Evolutionary conservation across 2,888 invertebrate species (phyloP).

Genomic region (Patella caerulea): DNA sequence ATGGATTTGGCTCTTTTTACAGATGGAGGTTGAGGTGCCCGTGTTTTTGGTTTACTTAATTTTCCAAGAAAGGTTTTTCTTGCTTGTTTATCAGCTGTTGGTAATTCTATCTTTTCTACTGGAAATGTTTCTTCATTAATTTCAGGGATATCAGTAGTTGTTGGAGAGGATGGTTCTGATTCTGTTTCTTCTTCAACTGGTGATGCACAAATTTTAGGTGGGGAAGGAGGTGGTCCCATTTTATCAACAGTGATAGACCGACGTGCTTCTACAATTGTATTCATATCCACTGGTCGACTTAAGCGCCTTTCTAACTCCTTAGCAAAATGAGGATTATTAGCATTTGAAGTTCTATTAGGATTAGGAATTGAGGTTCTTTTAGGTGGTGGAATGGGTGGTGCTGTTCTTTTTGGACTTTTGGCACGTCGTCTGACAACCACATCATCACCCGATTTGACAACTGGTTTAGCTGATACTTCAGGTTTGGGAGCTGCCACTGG

Average conservation of each 20-base stretch:
- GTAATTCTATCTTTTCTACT: conserved; percentile 61
- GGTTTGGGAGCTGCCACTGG: conserved; percentile 15
- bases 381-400: conserved; percentile 48
- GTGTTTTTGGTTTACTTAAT: conserved; percentile 51
- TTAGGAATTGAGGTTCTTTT: conserved; percentile 38
- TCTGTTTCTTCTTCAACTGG: conserved; percentile 29
- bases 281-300: conserved; percentile 31
- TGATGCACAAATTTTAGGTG: conserved; percentile 32
- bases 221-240: conserved; percentile 30
- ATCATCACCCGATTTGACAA: conserved; percentile 31
- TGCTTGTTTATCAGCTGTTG: conserved; percentile 50
- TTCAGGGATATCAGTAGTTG: conserved; percentile 15
- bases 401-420: conserved; percentile 58
- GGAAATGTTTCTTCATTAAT: conserved; percentile 14
- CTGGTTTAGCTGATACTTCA: conserved; percentile 4
- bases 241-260: conserved; percentile 43
- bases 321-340: conserved; percentile 47
- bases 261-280: conserved; percentile 26
- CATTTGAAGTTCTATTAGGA: conserved; percentile 35
- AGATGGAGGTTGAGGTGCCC: conserved; percentile 50
- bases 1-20: conserved; percentile 63
- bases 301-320: conserved; percentile 58
- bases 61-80: conserved; percentile 62
- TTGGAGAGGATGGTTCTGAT: conserved; percentile 1
- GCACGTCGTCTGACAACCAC: conserved; percentile 49